These are phyloP conservation scores for Cylindroiulus punctatus DNA, from an alignment of 2,888 invertebrate genomes.

Conservation along the genomic window DNA sequence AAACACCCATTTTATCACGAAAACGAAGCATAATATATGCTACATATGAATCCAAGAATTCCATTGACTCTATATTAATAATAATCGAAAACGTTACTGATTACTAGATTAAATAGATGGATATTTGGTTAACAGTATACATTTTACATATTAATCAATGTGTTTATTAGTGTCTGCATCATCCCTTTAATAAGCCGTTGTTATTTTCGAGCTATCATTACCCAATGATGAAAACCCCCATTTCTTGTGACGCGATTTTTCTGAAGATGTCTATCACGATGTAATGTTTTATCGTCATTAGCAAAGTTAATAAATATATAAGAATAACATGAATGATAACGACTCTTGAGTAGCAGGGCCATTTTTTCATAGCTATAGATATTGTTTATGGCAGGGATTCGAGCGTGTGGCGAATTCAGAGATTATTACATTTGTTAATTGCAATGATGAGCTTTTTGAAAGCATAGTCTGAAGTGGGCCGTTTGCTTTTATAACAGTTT, in stretches of 20 bases:
- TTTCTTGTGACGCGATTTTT: neutral
- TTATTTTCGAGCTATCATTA: neutral
- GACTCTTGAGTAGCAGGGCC: neutral
- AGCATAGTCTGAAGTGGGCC: too few species aligned
- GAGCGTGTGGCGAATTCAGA: neutral
- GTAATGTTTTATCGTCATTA: neutral
- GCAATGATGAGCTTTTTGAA: too few species aligned
- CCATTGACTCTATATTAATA: slow-evolving; percentile 23
- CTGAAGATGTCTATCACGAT: neutral
- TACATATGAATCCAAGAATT: slow-evolving; percentile 47
- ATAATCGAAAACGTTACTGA: slow-evolving; percentile 17
- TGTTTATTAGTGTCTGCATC: slow-evolving; percentile 12
- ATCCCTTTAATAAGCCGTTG: neutral
- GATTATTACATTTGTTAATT: too few species aligned
- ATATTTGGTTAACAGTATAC: slow-evolving; percentile 30
- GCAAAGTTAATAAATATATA: neutral
- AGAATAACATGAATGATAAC: neutral
- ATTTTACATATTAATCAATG: slow-evolving; percentile 40
- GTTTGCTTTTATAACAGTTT: too few species aligned
- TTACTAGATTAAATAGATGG: slow-evolving; percentile 20
- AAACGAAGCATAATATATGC: slow-evolving; percentile 47
- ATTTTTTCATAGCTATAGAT: neutral
- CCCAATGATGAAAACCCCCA: neutral
- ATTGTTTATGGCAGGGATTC: neutral
- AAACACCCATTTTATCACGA: slow-evolving; percentile 35